Conservation (phyloP, 2,113 vertebrate genomes). For the Megaceryle maxima region DNA sequence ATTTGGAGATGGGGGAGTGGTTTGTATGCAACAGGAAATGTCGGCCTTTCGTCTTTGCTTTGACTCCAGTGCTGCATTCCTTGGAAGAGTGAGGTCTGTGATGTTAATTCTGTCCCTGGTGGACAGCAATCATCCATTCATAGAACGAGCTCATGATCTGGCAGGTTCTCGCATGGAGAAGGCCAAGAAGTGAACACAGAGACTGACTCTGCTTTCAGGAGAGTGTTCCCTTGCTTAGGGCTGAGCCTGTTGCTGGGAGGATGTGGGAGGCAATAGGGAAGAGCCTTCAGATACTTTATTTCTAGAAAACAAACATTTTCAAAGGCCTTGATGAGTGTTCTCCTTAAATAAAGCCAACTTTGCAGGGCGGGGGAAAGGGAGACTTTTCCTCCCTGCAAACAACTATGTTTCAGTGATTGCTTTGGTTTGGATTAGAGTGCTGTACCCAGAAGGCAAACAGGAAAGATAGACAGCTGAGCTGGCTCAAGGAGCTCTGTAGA, state of each 20-base stretch:
- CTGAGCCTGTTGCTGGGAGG: not conserved
- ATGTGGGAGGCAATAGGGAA: slow-evolving; percentile 28
- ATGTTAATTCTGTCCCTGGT: slow-evolving; percentile 37
- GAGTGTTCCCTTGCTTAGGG: not conserved
- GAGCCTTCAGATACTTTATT: slow-evolving; percentile 41
- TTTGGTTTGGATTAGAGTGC: slow-evolving; percentile 22
- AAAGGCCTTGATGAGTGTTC: slow-evolving; percentile 6
- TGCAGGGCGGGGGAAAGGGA: not conserved
- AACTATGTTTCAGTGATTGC: not conserved
- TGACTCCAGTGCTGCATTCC: slow-evolving; percentile 29
- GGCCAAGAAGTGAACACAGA: slow-evolving; percentile 34
- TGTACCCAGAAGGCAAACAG: not conserved
- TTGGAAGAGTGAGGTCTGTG: slow-evolving; percentile 33
- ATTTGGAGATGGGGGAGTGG: slow-evolving; percentile 16
- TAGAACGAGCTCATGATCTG: slow-evolving; percentile 25
- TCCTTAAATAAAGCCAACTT: slow-evolving; percentile 7
- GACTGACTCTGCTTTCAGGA: slow-evolving; percentile 8
- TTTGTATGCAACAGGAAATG: slow-evolving; percentile 29
- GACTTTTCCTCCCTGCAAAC: not conserved
- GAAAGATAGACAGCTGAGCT: not conserved
- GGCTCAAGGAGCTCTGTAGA: not conserved
- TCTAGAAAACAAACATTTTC: slow-evolving; percentile 45
- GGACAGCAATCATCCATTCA: slow-evolving; percentile 54
- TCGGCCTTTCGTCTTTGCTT: slow-evolving; percentile 6
- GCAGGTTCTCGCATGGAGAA: slow-evolving; percentile 3